Base-by-base conservation (phyloP, 2,113 vertebrate genomes). In the Nesoenas mayeri region DNA sequence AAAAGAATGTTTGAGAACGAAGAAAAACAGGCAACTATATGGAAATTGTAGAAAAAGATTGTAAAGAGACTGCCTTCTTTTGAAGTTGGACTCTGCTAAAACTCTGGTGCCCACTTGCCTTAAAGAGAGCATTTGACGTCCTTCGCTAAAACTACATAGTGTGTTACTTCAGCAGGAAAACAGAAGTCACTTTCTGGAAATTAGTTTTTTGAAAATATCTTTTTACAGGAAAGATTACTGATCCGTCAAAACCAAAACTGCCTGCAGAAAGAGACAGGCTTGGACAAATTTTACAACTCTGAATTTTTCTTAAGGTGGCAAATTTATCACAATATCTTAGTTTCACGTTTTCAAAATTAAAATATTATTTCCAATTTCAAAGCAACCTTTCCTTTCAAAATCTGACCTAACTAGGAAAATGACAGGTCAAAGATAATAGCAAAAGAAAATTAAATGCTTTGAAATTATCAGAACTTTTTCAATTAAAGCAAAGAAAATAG, bases 131-230 rank as follows among this genome's bases (percentile, higher is more conserved):
- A n/a, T 69, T 56, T 40, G 72, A 77, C 34, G 47, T 42, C 24
- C 61, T 65, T 47, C 29, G 17, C 20, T 74, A 71, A 70, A 91
- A 70, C 22, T 50, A 83, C 6, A 5, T 3, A 26, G 6, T 2
- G 4, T 32, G 31, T 65, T 31, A 44, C 11, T 79, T 62, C 26
- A 57, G 25, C 5, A n/a, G 28, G 48, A 44, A 44, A 77, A 53
- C 4, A 26, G 17, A 77, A 87, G 14, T 11, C 24, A 50, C 4
- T 25, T 44, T 15, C 25, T 78, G 50, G 18, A 53, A 77, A 75
- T 10, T 0, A 20, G 9, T 5, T 82, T 32, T 32, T 32, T 22
- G 31, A 71, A 50, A 18, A 10, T 7, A 3, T 1, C 0, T 13
- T 40, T 62, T 48, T 24, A 5, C 7, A 47, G 44, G 44, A 47